Evolutionary conservation across 2,888 invertebrate species (phyloP).

Genomic region (Athalia circularis): DNA sequence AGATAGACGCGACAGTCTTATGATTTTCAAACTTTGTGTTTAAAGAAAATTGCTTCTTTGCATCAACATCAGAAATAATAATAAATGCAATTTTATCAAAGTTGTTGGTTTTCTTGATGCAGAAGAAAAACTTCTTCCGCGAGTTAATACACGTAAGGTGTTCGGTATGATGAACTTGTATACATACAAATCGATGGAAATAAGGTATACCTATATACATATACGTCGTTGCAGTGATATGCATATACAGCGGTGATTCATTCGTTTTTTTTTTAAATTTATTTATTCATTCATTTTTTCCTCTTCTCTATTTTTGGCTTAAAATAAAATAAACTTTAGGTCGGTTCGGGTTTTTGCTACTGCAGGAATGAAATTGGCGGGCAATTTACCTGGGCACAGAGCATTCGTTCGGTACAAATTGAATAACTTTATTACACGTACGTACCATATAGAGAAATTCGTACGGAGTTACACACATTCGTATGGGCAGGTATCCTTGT

Average conservation of each 20-base stretch:
- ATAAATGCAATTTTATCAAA: too few relatives aligned
- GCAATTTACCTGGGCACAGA: constrained; percentile 2
- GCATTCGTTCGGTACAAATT: constrained; percentile 35
- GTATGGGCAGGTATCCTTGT: background rate
- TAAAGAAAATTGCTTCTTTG: too few relatives aligned
- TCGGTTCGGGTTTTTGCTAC: background rate
- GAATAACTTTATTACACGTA: constrained; percentile 32
- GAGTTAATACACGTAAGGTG: too few relatives aligned
- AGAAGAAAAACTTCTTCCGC: too few relatives aligned
- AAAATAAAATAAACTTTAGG: constrained; percentile 11
- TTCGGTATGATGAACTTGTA: too few relatives aligned
- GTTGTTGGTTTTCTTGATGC: too few relatives aligned
- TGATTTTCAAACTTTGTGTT: too few relatives aligned
- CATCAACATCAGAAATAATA: too few relatives aligned
- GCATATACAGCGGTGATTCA: background rate
- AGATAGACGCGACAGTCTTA: too few relatives aligned
- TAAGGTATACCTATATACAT: too few relatives aligned
- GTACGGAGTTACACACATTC: background rate
- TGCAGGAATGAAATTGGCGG: constrained; percentile 21
- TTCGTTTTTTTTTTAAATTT: background rate
- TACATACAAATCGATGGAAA: too few relatives aligned
- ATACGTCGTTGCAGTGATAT: background rate
- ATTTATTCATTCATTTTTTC: background rate
- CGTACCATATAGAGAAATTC: background rate
- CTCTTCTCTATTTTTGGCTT: too few relatives aligned